Evolutionary conservation across 2,797 vertebrate genomes (phyloP), one percentile per base, ranked within the genome.

Genomic region (Propithecus deckenii): DNA sequence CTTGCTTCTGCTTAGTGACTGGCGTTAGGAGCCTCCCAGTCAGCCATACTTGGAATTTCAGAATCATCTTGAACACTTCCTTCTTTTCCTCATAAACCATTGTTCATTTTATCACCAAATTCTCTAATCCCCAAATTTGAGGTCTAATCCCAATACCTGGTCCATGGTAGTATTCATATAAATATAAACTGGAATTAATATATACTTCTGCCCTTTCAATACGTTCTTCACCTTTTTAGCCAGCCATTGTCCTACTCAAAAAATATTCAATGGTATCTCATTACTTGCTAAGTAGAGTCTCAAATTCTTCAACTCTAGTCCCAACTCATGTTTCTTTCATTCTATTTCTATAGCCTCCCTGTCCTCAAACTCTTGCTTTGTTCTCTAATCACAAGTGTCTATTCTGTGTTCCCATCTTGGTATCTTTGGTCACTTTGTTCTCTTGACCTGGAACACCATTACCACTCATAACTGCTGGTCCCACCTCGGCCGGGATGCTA

Each of bases 121-220:
- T 81, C 74, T 95, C 7, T 69, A 89, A 83, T 84, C n/a, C 35
- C 28, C 12, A 25, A 18, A 91, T 80, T 35, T 69, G 17, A 80
- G 3, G n/a, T 89, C 18, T 84, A 89, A 89, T 83, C 43, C 55
- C 38, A 85, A 18, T n/a, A 1, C 22, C 5, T 75, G 18, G n/a
- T 6, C n/a, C 14, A 35, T 89, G 48, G 2, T 28, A 65, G 1
- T 61, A 38, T 75, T 94, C 76, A 38, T 43, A 80, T 48, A 74
- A 97, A 38, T 43, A 80, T 48, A 74, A 97, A 74, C 48, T 65
- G 32, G 28, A 67, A 85, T 95, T 67, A 80, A 43, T 57, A 35
- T 5, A 50, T 25, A 72, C 3, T 23, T 25, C 35, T 50, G 38
- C 32, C 35, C 55, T 89, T 74, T 78, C 63, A 76, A 22, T 65